These are phyloP conservation scores for Dynastes hyllus DNA, from an alignment of 2,888 invertebrate genomes.

Conservation along the genomic window DNA sequence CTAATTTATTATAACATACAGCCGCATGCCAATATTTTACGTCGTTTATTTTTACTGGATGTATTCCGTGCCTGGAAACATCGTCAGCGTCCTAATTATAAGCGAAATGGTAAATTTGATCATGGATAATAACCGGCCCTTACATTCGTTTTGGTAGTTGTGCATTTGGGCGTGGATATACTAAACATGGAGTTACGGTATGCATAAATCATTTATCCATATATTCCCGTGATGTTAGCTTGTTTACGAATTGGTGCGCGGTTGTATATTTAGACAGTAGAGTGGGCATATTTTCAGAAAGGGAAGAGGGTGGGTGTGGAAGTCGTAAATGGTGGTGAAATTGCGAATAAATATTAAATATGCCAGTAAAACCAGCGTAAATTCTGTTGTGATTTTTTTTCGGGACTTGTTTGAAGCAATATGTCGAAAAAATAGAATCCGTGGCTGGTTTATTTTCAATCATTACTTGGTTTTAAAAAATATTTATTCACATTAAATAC, in stretches of 20 bases:
- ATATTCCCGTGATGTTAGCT: not conserved
- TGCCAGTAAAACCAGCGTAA: too few species aligned
- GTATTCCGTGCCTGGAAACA: not conserved
- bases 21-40: too few species aligned
- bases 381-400: too few species aligned
- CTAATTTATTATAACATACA: too few species aligned
- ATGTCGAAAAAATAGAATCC: too few species aligned
- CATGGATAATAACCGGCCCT: not conserved
- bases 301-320: not conserved
- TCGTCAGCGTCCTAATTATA: not conserved
- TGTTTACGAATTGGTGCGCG: slow-evolving; percentile 14
- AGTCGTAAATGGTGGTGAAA: not conserved
- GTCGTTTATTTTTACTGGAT: not conserved
- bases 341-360: not conserved
- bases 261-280: not conserved
- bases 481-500: too few species aligned
- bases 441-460: too few species aligned
- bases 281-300: not conserved
- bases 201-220: slow-evolving; percentile 12
- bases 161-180: not conserved
- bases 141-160: not conserved
- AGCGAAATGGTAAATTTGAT: not conserved
- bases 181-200: not conserved
- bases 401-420: too few species aligned
- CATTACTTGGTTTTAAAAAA: too few species aligned